Base-by-base conservation (phyloP, 1,140 invertebrate genomes). In the Pseudobourletiella spinata region DNA sequence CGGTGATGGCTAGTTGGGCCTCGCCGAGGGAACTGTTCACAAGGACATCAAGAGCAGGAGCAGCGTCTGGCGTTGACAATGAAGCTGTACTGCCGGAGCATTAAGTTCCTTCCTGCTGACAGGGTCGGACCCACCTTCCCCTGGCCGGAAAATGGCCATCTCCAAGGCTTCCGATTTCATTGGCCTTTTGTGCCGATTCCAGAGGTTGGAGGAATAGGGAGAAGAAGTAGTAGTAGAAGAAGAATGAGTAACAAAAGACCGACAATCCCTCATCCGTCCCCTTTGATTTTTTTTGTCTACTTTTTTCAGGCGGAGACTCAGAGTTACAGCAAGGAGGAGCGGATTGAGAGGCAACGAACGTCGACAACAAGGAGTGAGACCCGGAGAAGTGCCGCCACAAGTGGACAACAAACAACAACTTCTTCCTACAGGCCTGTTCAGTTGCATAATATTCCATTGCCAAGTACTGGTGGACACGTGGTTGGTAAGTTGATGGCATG, bases 381-480 rank as follows among this genome's bases (percentile, higher is more conserved):
- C 15, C 26, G 28, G 30, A 29, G 55, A 20, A 44, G 35, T 25
- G 59, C 63, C 48, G 68, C 65, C 14, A 69, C 63, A 2, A 60
- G 50, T 43, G 63, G 39, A 20, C 56, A 25, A 61, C 35, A 50
- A 39, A 64, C 8, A 4, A 48, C 30, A 50, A 58, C 56, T 51
- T 54, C 70, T 66, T 26, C 77, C 58, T 88, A 83, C 73, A 77
- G 83, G 71, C 75, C 79, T 57, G 80, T 88, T 57, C 79, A 84
- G 64, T 75, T 88, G 60, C 81, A 85, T 72, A 85, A 84, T 70
- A 86, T 88, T 64, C 85, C 84, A 58, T 75, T 88, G 63, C 86
- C 86, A 62, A 81, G 82, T 24, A 82, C 82, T 68, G 83, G 83
- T 71, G 86, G 67, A 43, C 81, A 82, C 74, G 82, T 88, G 57